Evolutionary conservation across 1,140 invertebrate genomes (phyloP).

Genomic region (Leptonema lineaticorne): DNA sequence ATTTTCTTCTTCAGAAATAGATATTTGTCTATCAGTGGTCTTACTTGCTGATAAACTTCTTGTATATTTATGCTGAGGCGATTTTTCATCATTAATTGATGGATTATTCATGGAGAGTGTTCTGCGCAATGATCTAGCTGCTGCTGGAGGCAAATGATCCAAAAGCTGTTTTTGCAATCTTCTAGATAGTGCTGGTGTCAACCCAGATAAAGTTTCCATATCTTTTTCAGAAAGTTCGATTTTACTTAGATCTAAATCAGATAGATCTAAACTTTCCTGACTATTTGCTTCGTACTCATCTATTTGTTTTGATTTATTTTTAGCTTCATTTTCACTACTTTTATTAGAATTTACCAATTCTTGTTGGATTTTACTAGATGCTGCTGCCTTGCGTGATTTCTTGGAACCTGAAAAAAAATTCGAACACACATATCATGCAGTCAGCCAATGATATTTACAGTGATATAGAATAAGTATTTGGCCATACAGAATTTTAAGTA

Average conservation of each 20-base stretch:
- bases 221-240: constrained; percentile 66
- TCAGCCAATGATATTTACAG: constrained; percentile 47
- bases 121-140: constrained; percentile 60
- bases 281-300: constrained; percentile 43
- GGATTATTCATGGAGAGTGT: constrained; percentile 59
- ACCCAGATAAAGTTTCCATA: constrained; percentile 62
- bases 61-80: constrained; percentile 33
- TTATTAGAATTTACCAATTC: constrained; percentile 46
- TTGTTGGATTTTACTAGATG: constrained; percentile 27
- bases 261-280: constrained; percentile 60
- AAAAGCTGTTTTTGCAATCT: constrained; percentile 65
- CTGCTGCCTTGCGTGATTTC: constrained; percentile 36
- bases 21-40: constrained; percentile 1
- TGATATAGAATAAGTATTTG: constrained; percentile 33
- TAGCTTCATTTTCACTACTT: constrained; percentile 46
- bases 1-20: constrained; percentile 16
- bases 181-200: constrained; percentile 64
- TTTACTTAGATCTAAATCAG: constrained; percentile 64
- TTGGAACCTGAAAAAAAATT: constrained; percentile 51
- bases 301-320: constrained; percentile 38
- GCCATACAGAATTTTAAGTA: constrained; percentile 26
- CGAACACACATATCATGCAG: constrained; percentile 59
- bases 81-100: constrained; percentile 25
- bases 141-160: constrained; percentile 62
- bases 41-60: constrained; percentile 35